These are phyloP conservation scores for Apodemus speciosus DNA, from an alignment of 2,113 vertebrate species.

Conservation along the genomic window DNA sequence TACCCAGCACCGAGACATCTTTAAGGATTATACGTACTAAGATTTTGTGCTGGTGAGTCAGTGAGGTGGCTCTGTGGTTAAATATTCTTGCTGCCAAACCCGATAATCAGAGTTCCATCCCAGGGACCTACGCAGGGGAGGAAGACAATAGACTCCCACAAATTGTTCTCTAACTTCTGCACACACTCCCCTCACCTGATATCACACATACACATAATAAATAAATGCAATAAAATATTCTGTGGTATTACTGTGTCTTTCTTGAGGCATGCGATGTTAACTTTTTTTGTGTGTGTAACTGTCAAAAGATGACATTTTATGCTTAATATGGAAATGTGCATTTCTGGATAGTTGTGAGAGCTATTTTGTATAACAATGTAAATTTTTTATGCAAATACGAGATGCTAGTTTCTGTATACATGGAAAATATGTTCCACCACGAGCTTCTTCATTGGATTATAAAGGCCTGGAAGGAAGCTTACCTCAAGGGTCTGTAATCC, in stretches of 20 bases:
- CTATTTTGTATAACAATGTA: conserved; percentile 59
- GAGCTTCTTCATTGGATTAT: conserved; percentile 6
- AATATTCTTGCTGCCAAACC: background rate
- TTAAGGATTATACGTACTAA: conserved; percentile 16
- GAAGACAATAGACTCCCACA: background rate
- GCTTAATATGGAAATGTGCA: conserved; percentile 21
- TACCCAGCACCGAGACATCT: background rate
- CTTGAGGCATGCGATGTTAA: conserved; percentile 6
- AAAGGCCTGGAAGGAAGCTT: conserved; percentile 40
- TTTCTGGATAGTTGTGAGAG: conserved; percentile 51
- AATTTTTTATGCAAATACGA: conserved; percentile 54
- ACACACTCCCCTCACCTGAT: too few relatives aligned
- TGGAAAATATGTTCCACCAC: background rate
- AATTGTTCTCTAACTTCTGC: background rate
- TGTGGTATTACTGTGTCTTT: conserved; percentile 14
- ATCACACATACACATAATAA: background rate
- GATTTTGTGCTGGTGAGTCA: background rate
- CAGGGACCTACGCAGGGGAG: background rate
- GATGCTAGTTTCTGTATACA: background rate
- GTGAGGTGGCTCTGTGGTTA: background rate
- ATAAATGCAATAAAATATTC: background rate
- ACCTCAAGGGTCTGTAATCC: background rate
- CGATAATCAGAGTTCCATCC: background rate
- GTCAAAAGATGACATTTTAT: conserved; percentile 52
- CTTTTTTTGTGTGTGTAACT: conserved; percentile 35